phyloP scores from a whole-genome alignment of 2,113 vertebrate species.

The Cairina moschata region DNA sequence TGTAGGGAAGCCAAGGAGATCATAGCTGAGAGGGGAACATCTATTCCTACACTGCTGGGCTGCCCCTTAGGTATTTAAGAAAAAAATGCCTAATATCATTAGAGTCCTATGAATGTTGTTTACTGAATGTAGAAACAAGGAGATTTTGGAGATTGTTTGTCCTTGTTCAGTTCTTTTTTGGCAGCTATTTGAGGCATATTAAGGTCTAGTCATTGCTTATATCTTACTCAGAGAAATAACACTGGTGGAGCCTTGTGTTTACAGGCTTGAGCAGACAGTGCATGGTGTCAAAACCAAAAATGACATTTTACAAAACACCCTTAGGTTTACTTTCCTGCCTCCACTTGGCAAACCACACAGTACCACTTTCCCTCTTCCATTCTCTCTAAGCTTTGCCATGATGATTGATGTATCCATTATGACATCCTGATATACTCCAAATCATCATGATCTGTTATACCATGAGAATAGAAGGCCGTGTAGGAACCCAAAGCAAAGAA shows the following conservation, averaged over 20 bases:
- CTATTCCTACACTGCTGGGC: not conserved
- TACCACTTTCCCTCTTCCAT: not conserved
- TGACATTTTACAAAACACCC: not conserved
- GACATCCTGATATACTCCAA: not conserved
- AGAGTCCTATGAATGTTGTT: not conserved
- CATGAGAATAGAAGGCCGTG: not conserved
- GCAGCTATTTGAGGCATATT: not conserved
- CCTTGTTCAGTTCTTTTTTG: not conserved
- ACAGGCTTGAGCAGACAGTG: not conserved
- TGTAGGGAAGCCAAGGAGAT: not conserved
- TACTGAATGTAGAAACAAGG: not conserved
- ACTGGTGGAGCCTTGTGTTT: not conserved
- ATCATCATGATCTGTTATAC: not conserved
- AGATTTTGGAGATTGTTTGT: not conserved
- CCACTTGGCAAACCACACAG: not conserved
- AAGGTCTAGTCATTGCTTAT: not conserved
- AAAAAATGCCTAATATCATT: not conserved
- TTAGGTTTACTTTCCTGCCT: not conserved
- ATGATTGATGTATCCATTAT: not conserved
- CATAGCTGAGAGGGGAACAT: not conserved
- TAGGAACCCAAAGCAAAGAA: not conserved
- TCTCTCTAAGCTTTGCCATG: not conserved
- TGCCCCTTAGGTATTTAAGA: not conserved
- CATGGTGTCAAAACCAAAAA: not conserved
- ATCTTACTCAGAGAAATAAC: not conserved